Base-by-base conservation (phyloP, 2,888 invertebrate genomes). In the Sinelater perroti region DNA sequence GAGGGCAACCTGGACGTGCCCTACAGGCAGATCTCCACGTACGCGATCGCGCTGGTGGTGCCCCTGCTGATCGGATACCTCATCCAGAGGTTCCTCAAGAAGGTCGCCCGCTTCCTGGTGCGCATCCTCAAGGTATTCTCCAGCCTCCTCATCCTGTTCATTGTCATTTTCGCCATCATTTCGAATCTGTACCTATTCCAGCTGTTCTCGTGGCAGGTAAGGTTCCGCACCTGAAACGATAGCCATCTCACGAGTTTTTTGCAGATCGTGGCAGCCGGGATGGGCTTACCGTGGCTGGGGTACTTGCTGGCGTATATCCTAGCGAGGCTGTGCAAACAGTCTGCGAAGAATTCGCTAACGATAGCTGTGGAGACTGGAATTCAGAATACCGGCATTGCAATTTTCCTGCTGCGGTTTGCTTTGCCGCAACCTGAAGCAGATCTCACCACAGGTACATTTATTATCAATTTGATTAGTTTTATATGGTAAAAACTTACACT, bases 311-410 rank as follows among this genome's bases (percentile, higher is more conserved):
- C 93, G 1, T 89, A 86, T 73, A 33, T 83, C 5, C 68, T 85
- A 0, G 87, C 93, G 0, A 78, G 81, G 46, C 17, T 86, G 0
- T 79, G 85, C 8, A 80, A 82, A 17, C 91, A 90, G 72, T 81
- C 85, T 3, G 75, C 82, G 33, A 75, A 82, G 2, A 92, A 95
- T 75, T 80, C 87, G 1, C 78, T 93, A n/a, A 93, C 97, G 3
- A 95, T 97, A 70, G 89, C 93, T 40, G 89, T 97, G 42, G 97
- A 97, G 81, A 92, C 93, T 2, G 95, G 96, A 45, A 88, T 96
- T 49, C 95, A 96, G 79, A 97, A 97, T 79, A 95, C 95, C 0
- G 95, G 95, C 33, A 88, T 97, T 62, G 85, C 95, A 0, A 95
- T 97, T 70, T 93, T 96, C 76, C 81, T 97, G 67, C 79, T 97